A percentile compares a stretch with the other conserved stretches of the same genome.
phyloP scores from a whole-genome alignment of 2,888 invertebrate genomes.

The Ophraella communa region DNA sequence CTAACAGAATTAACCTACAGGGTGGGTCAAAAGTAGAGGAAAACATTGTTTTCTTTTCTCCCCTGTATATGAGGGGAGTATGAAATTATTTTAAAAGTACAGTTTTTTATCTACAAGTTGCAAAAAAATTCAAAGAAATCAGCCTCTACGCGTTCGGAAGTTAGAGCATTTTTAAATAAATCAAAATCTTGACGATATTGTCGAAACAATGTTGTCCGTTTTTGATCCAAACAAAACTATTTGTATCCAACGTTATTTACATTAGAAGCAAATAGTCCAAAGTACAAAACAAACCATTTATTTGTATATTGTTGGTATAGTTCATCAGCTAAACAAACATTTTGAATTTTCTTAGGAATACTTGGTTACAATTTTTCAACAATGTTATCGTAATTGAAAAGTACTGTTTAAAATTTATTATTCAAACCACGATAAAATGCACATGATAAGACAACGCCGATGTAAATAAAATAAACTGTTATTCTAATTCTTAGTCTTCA shows the following conservation, averaged over 20 bases:
- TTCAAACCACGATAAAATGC: constrained; percentile 9
- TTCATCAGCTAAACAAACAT: constrained; percentile 1
- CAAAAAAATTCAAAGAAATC: too few species aligned
- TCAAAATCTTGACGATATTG: not conserved
- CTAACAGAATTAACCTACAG: too few species aligned
- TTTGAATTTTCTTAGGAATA: constrained; percentile 10
- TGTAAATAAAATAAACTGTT: constrained; percentile 7
- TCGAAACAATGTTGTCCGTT: not conserved
- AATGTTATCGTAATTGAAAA: constrained; percentile 17
- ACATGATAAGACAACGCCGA: constrained; percentile 4
- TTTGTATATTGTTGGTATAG: not conserved
- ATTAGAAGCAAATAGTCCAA: not conserved
- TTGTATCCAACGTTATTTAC: not conserved
- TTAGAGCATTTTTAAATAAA: too few species aligned
- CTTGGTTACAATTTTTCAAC: constrained; percentile 5
- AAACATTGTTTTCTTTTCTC: too few species aligned
- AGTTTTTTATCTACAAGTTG: too few species aligned
- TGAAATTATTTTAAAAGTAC: too few species aligned
- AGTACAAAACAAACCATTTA: not conserved
- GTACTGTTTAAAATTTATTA: constrained; percentile 7
- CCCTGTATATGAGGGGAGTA: too few species aligned
- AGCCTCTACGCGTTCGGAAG: too few species aligned
- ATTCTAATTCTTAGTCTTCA: not conserved
- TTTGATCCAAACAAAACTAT: too few species aligned
- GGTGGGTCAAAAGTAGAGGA: too few species aligned